A percentile compares a stretch with the other conserved stretches of the same genome.
Evolutionary conservation across 2,113 vertebrate genomes (phyloP).

Genomic region (Xiphophorus couchianus): DNA sequence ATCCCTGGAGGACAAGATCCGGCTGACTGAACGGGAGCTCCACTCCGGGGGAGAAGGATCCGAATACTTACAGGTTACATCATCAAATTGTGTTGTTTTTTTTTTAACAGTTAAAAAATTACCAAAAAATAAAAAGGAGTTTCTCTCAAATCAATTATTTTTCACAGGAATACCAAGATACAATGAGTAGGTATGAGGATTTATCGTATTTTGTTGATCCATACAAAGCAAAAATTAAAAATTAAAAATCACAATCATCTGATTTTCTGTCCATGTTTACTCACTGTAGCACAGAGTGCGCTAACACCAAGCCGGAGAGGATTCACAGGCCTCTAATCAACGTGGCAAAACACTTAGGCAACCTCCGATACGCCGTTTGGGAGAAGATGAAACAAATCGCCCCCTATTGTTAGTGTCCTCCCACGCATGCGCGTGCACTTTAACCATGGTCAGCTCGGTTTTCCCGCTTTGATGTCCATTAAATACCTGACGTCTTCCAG

Average conservation of each 20-base stretch:
- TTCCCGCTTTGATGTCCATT: background rate
- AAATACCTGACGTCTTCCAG: constrained; percentile 20
- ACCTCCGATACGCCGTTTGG: constrained; percentile 61
- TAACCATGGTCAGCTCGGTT: background rate
- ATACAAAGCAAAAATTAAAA: background rate
- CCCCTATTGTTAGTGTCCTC: constrained; percentile 53
- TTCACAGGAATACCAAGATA: constrained; percentile 35
- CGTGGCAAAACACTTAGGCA: constrained; percentile 57
- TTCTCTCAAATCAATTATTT: background rate
- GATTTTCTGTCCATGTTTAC: background rate
- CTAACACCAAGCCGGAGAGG: background rate
- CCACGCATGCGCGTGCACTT: background rate
- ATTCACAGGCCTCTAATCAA: constrained; percentile 40
- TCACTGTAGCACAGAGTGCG: constrained; percentile 21
- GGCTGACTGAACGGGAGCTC: constrained; percentile 22
- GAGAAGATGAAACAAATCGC: constrained; percentile 62
- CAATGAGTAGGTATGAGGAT: constrained; percentile 30
- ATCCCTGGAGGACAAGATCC: constrained; percentile 41
- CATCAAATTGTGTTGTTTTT: background rate
- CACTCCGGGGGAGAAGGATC: constrained; percentile 24
- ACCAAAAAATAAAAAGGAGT: background rate
- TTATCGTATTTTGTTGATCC: background rate
- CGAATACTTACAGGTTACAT: constrained; percentile 38
- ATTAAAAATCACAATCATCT: background rate
- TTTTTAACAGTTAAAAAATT: background rate